Conservation (phyloP, 2,797 vertebrate genomes). For the Meda fulgida region DNA sequence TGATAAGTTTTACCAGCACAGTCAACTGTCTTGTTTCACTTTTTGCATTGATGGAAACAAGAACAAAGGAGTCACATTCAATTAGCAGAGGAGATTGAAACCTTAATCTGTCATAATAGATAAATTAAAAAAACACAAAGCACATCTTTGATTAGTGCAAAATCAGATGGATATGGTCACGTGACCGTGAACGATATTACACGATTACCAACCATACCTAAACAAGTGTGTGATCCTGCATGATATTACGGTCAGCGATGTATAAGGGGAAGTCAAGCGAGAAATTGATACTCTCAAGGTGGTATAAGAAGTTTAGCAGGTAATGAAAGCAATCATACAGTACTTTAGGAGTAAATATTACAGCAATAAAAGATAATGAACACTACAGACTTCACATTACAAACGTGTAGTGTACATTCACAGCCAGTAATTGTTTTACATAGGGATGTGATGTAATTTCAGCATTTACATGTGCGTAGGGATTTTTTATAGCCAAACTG, state of each 20-base stretch:
- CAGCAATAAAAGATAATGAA: neutral
- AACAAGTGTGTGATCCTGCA: neutral
- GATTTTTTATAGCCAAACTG: neutral
- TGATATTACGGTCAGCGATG: neutral
- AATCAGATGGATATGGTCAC: slow-evolving; percentile 31
- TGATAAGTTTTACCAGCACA: slow-evolving; percentile 70
- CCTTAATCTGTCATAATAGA: slow-evolving; percentile 71
- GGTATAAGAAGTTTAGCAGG: neutral
- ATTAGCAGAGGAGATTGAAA: slow-evolving; percentile 74
- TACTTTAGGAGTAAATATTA: slow-evolving; percentile 13
- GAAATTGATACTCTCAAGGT: neutral
- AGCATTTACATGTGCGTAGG: neutral
- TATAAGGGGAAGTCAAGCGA: neutral
- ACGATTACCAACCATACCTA: neutral
- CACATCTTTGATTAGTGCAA: slow-evolving; percentile 56
- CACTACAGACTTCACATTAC: neutral
- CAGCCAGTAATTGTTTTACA: neutral
- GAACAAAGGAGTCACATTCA: slow-evolving; percentile 72
- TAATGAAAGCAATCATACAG: slow-evolving; percentile 20
- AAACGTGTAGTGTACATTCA: slow-evolving; percentile 1
- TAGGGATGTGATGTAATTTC: neutral
- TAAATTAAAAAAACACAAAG: slow-evolving; percentile 62
- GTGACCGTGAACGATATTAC: neutral
- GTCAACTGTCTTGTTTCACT: slow-evolving; percentile 47
- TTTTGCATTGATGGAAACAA: slow-evolving; percentile 70